A percentile compares a stretch with the other conserved stretches of the same genome.
phyloP scores from a whole-genome alignment of 2,113 vertebrate genomes.

The Takifugu bimaculatus region DNA sequence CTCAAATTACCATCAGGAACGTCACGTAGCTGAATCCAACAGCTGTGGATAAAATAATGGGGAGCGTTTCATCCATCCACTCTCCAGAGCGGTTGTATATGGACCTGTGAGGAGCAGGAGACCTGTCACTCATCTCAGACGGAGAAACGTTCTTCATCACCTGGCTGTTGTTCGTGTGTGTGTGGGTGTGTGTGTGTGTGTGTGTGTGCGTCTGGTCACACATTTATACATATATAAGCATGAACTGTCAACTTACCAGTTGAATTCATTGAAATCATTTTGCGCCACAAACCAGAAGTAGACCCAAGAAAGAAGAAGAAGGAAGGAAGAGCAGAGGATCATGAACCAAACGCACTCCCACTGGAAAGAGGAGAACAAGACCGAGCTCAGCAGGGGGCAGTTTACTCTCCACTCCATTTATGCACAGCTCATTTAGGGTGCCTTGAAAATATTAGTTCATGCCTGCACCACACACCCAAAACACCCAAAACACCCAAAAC shows the following conservation, averaged over 20 bases:
- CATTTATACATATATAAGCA: no score
- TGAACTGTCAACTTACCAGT: constrained; percentile 80
- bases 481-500: no score
- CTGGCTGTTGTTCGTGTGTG: no score
- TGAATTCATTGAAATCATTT: constrained; percentile 96
- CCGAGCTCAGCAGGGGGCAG: not conserved
- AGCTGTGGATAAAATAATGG: constrained; percentile 83
- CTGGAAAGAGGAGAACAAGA: constrained; percentile 66
- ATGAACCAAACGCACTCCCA: constrained; percentile 95
- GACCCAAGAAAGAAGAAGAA: constrained; percentile 88
- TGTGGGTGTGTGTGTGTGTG: no score
- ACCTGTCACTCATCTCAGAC: no score
- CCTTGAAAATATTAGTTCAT: no score
- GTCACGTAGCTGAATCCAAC: constrained; percentile 86
- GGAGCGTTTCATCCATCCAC: constrained; percentile 92
- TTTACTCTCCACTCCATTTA: no score
- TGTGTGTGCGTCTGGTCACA: no score
- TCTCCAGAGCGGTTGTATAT: constrained; percentile 89
- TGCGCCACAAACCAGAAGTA: constrained; percentile 96
- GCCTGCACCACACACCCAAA: no score
- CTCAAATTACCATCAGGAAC: constrained; percentile 83
- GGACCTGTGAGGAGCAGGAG: constrained; percentile 80
- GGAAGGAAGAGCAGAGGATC: constrained; percentile 85
- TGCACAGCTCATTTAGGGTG: no score
- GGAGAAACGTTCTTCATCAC: no score